Evolutionary conservation across 2,888 invertebrate genomes (phyloP).

Genomic region (Limnephilus auricula): DNA sequence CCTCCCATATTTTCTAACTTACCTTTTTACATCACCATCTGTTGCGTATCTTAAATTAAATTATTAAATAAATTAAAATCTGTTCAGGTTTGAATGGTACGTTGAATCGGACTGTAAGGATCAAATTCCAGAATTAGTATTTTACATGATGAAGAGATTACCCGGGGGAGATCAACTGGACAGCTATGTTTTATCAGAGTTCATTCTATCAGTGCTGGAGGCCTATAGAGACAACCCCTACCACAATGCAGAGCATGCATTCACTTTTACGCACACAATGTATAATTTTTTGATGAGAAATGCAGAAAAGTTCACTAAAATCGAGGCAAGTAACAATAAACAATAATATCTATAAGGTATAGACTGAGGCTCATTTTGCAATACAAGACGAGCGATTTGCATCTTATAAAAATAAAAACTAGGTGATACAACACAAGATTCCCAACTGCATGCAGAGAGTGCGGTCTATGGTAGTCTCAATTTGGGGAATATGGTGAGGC

Average conservation of each 20-base stretch:
- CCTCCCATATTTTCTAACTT: too few species aligned
- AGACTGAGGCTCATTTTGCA: neutral
- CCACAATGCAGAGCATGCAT: constrained; percentile 82
- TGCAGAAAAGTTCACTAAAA: constrained; percentile 72
- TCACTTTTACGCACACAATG: constrained; percentile 81
- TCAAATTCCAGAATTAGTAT: constrained; percentile 76
- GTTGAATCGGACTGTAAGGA: constrained; percentile 75
- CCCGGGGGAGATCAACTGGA: constrained; percentile 74
- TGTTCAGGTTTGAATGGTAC: constrained; percentile 77
- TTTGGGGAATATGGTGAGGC: neutral
- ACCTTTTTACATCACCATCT: too few species aligned
- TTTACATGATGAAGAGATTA: constrained; percentile 76
- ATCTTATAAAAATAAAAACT: neutral
- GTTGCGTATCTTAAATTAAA: too few species aligned
- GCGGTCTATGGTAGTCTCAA: too few species aligned
- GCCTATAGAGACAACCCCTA: constrained; percentile 78
- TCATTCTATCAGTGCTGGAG: constrained; percentile 75
- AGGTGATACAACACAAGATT: neutral
- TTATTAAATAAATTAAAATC: neutral
- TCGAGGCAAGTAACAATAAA: constrained; percentile 72
- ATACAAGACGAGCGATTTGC: neutral
- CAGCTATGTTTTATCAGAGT: constrained; percentile 72
- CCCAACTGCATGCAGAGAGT: neutral
- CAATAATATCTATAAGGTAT: neutral
- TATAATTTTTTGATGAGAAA: constrained; percentile 77